phyloP scores from a whole-genome alignment of 2,888 invertebrate genomes.

The Sepiola atlantica region DNA sequence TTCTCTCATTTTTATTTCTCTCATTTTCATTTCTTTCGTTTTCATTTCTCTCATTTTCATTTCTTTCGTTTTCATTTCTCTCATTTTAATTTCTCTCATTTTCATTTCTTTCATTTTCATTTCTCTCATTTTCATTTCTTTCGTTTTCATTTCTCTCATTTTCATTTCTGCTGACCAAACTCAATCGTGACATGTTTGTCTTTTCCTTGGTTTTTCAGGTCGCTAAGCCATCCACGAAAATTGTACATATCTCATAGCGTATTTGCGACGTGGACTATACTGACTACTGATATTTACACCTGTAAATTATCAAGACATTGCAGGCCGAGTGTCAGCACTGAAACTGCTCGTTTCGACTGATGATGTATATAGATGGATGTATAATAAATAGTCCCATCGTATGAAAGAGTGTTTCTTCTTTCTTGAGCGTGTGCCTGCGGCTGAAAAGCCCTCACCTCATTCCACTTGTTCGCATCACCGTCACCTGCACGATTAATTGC shows the following conservation, averaged over 20 bases:
- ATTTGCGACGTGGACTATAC: neutral
- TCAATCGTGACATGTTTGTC: neutral
- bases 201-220: constrained; percentile 36
- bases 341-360: neutral
- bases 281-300: neutral
- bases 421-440: neutral
- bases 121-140: neutral
- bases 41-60: neutral
- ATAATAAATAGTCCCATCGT: constrained; percentile 40
- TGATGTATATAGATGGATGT: constrained; percentile 38
- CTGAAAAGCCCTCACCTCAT: neutral
- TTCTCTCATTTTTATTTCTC: neutral
- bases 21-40: neutral
- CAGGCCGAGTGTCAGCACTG: constrained; percentile 6
- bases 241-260: constrained; percentile 32
- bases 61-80: neutral
- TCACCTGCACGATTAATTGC: neutral
- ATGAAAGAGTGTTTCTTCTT: constrained; percentile 37
- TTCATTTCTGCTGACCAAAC: neutral
- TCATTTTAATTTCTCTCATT: neutral
- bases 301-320: constrained; percentile 41
- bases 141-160: neutral
- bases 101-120: neutral
- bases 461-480: neutral
- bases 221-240: constrained; percentile 42